phyloP scores from a whole-genome alignment of 2,113 vertebrate genomes.

The Capra hircus region DNA sequence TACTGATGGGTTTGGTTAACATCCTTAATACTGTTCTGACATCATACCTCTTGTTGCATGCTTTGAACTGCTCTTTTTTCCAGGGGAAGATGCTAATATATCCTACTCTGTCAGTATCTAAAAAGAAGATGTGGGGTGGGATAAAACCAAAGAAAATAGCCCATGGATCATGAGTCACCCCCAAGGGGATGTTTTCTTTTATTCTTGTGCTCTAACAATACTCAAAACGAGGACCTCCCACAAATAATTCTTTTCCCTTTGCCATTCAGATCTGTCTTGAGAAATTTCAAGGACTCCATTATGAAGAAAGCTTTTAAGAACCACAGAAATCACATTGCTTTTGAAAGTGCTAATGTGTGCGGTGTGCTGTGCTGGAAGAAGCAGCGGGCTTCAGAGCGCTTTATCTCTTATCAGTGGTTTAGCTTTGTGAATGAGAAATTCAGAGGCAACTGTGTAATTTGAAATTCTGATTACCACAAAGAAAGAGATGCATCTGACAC shows the following conservation, averaged over 20 bases:
- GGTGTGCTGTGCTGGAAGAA: background rate
- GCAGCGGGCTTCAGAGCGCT: conserved; percentile 32
- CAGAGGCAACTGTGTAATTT: conserved; percentile 61
- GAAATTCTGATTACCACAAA: conserved; percentile 62
- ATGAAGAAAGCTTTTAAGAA: conserved; percentile 60
- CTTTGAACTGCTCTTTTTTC: background rate
- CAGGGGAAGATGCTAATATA: background rate
- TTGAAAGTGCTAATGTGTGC: conserved; percentile 55
- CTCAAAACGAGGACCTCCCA: conserved; percentile 61
- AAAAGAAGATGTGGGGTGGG: background rate
- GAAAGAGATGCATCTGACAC: conserved; percentile 69
- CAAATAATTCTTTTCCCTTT: conserved; percentile 68
- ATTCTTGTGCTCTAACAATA: conserved; percentile 33
- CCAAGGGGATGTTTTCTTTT: conserved; percentile 27
- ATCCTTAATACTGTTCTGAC: background rate
- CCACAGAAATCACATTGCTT: conserved; percentile 67
- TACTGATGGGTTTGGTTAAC: background rate
- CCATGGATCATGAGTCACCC: background rate
- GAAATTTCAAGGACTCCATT: conserved; percentile 68
- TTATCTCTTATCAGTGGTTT: conserved; percentile 64
- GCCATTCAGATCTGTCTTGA: conserved; percentile 50
- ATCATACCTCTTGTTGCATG: background rate
- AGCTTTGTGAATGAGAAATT: conserved; percentile 64
- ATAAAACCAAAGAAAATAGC: background rate
- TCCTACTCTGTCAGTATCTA: background rate